Percentiles rank a stretch among this genome's conserved stretches.
phyloP scores from a whole-genome alignment of 2,888 invertebrate genomes.

The Papilio demoleus region DNA sequence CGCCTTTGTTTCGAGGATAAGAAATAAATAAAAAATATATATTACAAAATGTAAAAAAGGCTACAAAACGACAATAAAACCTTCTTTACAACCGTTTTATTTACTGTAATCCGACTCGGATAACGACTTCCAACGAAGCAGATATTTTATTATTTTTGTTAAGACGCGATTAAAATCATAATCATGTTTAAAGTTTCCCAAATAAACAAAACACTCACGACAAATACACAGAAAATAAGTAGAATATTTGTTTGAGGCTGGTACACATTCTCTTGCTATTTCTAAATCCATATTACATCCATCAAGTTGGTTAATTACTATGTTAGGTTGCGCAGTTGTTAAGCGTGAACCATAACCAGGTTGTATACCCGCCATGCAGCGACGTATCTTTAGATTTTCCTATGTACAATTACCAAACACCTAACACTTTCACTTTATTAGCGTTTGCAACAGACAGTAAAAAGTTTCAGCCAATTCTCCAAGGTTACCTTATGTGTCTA shows the following conservation, averaged over 20 bases:
- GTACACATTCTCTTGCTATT: neutral
- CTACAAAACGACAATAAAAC: conserved; percentile 29
- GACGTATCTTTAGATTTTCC: too few species aligned
- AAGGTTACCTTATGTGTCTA: too few species aligned
- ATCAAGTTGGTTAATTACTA: too few species aligned
- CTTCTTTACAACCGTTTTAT: conserved; percentile 24
- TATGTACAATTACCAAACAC: too few species aligned
- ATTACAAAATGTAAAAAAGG: conserved; percentile 20
- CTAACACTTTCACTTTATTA: too few species aligned
- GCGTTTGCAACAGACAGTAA: too few species aligned
- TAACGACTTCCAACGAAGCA: conserved; percentile 22
- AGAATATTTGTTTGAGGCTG: neutral
- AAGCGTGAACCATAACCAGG: too few species aligned
- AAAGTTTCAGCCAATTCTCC: too few species aligned
- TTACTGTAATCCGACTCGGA: conserved; percentile 23
- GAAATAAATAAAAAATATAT: conserved; percentile 18
- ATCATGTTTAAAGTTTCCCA: neutral
- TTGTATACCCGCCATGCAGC: too few species aligned
- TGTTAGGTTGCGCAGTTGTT: too few species aligned
- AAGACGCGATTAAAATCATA: neutral
- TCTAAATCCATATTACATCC: neutral
- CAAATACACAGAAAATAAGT: neutral
- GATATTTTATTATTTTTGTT: conserved; percentile 12
- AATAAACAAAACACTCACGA: neutral
- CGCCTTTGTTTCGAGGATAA: conserved; percentile 19